Conservation (phyloP, 1,140 invertebrate genomes). For the Polyergus mexicanus region DNA sequence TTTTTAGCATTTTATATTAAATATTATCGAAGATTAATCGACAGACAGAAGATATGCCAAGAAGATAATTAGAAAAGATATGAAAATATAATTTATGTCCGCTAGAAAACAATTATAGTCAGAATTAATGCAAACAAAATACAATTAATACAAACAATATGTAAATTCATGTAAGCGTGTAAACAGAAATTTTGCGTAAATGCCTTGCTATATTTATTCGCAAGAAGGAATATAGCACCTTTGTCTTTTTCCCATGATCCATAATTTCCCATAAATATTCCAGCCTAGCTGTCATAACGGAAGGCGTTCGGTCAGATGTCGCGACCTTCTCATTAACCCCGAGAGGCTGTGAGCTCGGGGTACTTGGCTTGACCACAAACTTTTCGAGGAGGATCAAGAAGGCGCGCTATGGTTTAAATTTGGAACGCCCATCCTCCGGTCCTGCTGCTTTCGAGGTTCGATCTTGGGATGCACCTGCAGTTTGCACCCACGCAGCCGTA, state of each 20-base stretch:
- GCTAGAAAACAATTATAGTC: neutral
- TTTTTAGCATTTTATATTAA: neutral
- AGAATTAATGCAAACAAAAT: no score
- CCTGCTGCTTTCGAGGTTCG: conserved; percentile 63
- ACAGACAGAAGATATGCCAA: neutral
- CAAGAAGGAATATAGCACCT: conserved; percentile 19
- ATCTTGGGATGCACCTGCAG: conserved; percentile 80
- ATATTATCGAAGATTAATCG: neutral
- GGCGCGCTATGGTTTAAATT: conserved; percentile 76
- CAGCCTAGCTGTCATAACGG: conserved; percentile 80
- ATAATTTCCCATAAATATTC: conserved; percentile 82
- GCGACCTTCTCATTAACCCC: conserved; percentile 82
- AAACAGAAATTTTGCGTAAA: conserved; percentile 11
- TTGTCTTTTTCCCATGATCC: conserved; percentile 77
- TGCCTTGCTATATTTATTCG: conserved; percentile 24
- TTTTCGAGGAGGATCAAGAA: conserved; percentile 75
- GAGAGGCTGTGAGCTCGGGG: conserved; percentile 57
- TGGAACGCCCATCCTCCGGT: conserved; percentile 79
- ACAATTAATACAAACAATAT: no score
- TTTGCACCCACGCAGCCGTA: conserved; percentile 72
- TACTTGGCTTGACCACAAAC: conserved; percentile 80
- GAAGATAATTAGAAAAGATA: neutral
- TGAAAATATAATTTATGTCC: neutral
- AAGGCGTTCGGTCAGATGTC: conserved; percentile 81
- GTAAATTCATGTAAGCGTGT: neutral